Conservation (phyloP, 2,797 vertebrate genomes). For the Chiloscyllium punctatum region DNA sequence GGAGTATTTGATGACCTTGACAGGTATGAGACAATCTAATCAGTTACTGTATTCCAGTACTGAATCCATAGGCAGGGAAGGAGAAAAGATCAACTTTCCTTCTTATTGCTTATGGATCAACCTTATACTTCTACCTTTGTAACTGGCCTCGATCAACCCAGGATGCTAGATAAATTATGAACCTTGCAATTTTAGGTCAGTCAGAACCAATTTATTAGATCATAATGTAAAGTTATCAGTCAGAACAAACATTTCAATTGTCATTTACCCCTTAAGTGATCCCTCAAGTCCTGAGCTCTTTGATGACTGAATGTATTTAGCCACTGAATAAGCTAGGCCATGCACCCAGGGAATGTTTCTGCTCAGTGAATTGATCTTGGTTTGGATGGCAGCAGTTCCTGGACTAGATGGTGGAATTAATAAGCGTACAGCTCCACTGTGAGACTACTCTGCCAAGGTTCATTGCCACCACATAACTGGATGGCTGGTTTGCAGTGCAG, state of each 20-base stretch:
- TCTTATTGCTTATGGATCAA: neutral
- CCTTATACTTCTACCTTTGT: neutral
- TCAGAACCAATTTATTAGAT: neutral
- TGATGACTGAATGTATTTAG: neutral
- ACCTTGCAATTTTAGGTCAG: neutral
- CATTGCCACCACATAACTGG: neutral
- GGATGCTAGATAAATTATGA: neutral
- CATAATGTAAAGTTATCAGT: neutral
- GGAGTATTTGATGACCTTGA: constrained; percentile 57
- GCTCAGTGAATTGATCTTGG: neutral
- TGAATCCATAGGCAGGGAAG: neutral
- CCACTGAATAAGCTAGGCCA: neutral
- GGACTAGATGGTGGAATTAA: neutral
- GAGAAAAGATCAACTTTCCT: neutral
- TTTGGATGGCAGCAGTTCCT: neutral
- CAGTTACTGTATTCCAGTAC: neutral
- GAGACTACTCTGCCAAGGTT: neutral
- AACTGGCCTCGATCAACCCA: neutral
- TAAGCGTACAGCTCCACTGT: neutral
- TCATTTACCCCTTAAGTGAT: neutral
- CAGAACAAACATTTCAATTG: neutral
- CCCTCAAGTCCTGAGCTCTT: neutral
- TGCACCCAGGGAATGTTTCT: neutral
- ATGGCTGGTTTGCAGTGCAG: too few relatives aligned
- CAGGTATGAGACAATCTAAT: constrained; percentile 44